Base-by-base conservation (phyloP, 2,797 vertebrate genomes). In the Rhabdomys pumilio region DNA sequence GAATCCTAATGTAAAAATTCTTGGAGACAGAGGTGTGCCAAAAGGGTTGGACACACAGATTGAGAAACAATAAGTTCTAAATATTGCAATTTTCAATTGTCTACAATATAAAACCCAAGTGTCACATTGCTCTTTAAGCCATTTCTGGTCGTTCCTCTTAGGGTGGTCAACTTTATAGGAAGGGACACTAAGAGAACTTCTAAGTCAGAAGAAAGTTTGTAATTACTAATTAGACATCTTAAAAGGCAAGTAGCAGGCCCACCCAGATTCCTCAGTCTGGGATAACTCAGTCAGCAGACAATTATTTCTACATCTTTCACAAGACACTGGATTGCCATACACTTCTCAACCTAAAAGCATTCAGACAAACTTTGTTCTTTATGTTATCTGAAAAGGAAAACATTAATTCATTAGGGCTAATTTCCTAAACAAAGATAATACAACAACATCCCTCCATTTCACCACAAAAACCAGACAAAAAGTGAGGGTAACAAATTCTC, bases 311-410 rank as follows among this genome's bases (percentile, higher is more conserved):
- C 91, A 96, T 95, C 75, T 4, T 95, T 92, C 96, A 95, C 44
- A 97, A 98, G 89, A 97, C 97, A 98, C 97, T 98, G 96, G 98
- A 97, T 95, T 96, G 90, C 79, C 24, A 31, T 29, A 13, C 61
- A 86, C 57, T 77, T 9, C 0, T 93, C 93, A 83, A 44, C 92
- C 53, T 1, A 31, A 97, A 96, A 91, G 93, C 85, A 89, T 92
- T 91, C 72, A 93, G 93, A 91, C 17, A 90, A 97, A 96, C 55
- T 90, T 96, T 10, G 94, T 87, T n/a, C 85, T 93, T 97, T 93
- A 96, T 94, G 79, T 95, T 97, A 96, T 94, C 93, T 94, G 80
- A 93, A 97, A 89, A 94, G 0, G 97, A 97, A 98, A 98, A 94
- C 53, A 95, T 97, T 89, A 53, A 89, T 97, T 97, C 93, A 89